These are phyloP conservation scores for Ephialtes manifestator DNA, from an alignment of 2,888 invertebrate genomes.

Conservation along the genomic window DNA sequence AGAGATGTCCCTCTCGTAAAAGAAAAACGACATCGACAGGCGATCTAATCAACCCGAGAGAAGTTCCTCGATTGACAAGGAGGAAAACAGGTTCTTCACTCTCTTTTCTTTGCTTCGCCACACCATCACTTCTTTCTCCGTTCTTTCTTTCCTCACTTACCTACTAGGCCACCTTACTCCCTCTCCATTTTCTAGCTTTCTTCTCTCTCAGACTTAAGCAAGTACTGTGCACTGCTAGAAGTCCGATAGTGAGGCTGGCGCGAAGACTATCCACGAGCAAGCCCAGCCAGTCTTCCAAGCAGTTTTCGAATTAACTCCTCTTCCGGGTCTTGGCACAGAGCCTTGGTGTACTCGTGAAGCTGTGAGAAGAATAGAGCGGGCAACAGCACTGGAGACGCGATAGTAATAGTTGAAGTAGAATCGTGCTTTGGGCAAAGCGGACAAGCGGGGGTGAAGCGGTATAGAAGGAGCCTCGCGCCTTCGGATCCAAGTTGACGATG, in stretches of 20 bases:
- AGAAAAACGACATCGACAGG: constrained; percentile 54
- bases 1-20: constrained; percentile 48
- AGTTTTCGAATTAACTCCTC: constrained; percentile 81
- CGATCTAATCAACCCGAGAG: constrained; percentile 60
- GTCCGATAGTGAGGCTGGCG: constrained; percentile 58
- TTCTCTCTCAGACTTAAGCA: constrained; percentile 56
- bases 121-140: constrained; percentile 14
- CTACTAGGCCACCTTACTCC: constrained; percentile 31
- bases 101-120: constrained; percentile 23
- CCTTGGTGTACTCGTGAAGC: constrained; percentile 63
- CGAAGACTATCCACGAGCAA: constrained; percentile 47
- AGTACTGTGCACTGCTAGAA: constrained; percentile 45
- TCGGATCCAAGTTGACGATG: constrained; percentile 41
- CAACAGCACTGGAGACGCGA: constrained; percentile 46
- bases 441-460: constrained; percentile 12
- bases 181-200: neutral
- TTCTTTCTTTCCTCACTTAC: constrained; percentile 34
- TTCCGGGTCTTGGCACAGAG: constrained; percentile 74
- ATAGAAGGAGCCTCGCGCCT: constrained; percentile 10
- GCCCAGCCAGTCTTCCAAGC: constrained; percentile 66
- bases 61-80: constrained; percentile 55
- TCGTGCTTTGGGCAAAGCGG: constrained; percentile 44
- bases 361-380: constrained; percentile 5
- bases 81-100: constrained; percentile 49
- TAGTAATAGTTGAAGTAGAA: constrained; percentile 51